Evolutionary conservation across 2,888 invertebrate genomes (phyloP), one percentile per base, ranked within the genome.

Genomic region (Lacanobia oleracea): DNA sequence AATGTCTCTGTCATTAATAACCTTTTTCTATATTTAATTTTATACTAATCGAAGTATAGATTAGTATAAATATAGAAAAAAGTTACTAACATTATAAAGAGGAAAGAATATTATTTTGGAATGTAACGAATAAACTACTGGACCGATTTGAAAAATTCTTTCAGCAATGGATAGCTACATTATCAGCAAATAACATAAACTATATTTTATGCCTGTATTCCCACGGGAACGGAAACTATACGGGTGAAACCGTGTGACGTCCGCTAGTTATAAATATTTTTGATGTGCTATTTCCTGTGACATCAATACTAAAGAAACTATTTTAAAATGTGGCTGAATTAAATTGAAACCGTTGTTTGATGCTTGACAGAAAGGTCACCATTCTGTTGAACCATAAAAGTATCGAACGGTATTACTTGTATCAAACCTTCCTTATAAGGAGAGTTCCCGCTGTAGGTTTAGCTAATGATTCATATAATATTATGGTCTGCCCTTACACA

Each of bases 391-490:
- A 21, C 56, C 56, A n/a, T 50, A 64, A 33, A 18, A 48, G 21
- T 16, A 33, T 12, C 50, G n/a, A 73, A 73, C 43, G 43, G 14
- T 21, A 40, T 18, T 18, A 33, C 21, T 23, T 7, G 51, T 23
- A n/a, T 43, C 50, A 9, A 6, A 33, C 4, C 5, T 0, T 23
- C 48, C 74, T 33, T 74, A 18, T 23, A 50, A 2, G 50, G 43
- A 74, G 43, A 64, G 56, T 50, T 65, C 64, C 48, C 73, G n/a
- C 21, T 64, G 40, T 40, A 40, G 12, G 40, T 56, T 64, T 33
- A 62, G 37, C 37, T 21, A n/a, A 51, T 43, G 37, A 54, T 21
- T 12, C 23, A 45, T 37, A 21, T 21, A 63, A 12, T 37, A 18
- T 37, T 18, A 63, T 48, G 63, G 54, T 1, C 37, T 27, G 10